phyloP scores from a whole-genome alignment of 2,888 invertebrate genomes.

The Ormyrus pomaceus region DNA sequence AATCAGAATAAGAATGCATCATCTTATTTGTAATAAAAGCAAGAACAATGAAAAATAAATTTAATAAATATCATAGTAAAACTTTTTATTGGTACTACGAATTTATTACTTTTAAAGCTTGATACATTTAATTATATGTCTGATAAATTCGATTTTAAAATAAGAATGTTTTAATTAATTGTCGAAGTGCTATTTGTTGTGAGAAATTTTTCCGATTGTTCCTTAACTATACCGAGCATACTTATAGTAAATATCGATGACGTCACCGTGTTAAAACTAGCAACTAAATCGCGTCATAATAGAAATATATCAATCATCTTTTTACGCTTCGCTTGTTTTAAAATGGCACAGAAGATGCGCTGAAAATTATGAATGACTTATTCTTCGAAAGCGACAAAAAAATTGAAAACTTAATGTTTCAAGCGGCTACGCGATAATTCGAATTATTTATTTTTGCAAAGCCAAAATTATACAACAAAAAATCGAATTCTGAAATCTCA shows the following conservation, averaged over 20 bases:
- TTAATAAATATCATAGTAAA: background rate
- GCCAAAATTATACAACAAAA: too few relatives aligned
- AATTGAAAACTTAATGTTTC: background rate
- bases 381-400: background rate
- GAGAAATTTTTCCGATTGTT: conserved; percentile 5
- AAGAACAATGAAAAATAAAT: background rate
- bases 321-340: conserved; percentile 1
- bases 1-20: background rate
- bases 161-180: too few relatives aligned
- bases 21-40: background rate
- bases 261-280: conserved; percentile 42
- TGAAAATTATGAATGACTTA: background rate
- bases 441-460: too few relatives aligned
- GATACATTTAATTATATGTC: too few relatives aligned
- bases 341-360: conserved; percentile 6
- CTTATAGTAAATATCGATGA: conserved; percentile 25
- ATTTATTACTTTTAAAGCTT: too few relatives aligned
- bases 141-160: too few relatives aligned
- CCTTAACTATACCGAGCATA: conserved; percentile 4
- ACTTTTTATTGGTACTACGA: too few relatives aligned
- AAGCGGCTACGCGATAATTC: too few relatives aligned
- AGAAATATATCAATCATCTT: conserved; percentile 39
- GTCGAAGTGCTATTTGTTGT: background rate
- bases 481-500: too few relatives aligned
- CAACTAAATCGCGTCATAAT: conserved; percentile 28